Evolutionary conservation across 1,140 invertebrate genomes (phyloP).

Genomic region (Drosophila paulistorum): DNA sequence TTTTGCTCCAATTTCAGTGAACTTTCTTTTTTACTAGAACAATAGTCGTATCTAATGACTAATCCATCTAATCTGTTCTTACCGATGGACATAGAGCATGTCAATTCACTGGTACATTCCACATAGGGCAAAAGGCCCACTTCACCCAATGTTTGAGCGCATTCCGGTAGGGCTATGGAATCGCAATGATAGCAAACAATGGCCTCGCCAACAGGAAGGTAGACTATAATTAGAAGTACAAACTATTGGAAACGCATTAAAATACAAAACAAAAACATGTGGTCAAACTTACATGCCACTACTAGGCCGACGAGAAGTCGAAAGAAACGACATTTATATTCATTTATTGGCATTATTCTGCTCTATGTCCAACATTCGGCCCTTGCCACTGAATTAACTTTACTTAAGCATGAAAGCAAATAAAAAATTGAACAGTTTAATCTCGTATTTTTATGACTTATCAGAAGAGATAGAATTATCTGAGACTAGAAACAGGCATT

Average conservation of each 20-base stretch:
- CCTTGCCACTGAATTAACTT: neutral
- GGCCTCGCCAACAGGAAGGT: conserved; percentile 19
- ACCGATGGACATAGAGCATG: conserved; percentile 74
- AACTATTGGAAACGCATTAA: conserved; percentile 49
- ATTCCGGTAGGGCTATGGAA: conserved; percentile 67
- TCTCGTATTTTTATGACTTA: conserved; percentile 55
- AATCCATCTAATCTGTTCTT: neutral
- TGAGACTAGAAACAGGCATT: conserved; percentile 31
- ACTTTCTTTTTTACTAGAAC: too few relatives aligned
- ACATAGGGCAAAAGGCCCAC: conserved; percentile 61
- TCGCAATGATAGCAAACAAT: conserved; percentile 77
- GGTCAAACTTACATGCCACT: conserved; percentile 28
- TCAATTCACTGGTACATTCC: conserved; percentile 51
- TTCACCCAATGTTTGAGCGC: conserved; percentile 70
- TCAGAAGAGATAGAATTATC: conserved; percentile 48
- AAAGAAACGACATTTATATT: conserved; percentile 12
- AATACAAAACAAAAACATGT: neutral
- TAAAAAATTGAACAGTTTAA: neutral
- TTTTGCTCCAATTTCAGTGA: too few relatives aligned
- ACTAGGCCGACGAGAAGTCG: conserved; percentile 16
- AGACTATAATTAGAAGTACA: conserved; percentile 40
- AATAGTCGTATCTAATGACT: too few relatives aligned
- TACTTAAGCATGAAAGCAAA: neutral
- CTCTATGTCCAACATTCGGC: neutral
- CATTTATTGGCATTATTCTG: conserved; percentile 1